phyloP scores from a whole-genome alignment of 2,888 invertebrate genomes.

The Sthenelais limicola region DNA sequence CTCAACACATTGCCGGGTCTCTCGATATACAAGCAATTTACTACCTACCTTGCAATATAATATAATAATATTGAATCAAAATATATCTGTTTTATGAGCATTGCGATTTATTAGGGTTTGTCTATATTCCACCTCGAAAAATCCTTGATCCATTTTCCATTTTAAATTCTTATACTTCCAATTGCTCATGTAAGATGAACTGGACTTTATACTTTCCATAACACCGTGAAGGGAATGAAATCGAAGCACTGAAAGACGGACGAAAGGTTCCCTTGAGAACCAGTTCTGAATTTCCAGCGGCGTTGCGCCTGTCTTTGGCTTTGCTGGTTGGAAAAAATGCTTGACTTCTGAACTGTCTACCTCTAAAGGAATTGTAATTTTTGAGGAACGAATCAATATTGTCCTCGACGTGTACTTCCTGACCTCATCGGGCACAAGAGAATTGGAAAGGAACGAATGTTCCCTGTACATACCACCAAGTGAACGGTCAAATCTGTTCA shows the following conservation, averaged over 20 bases:
- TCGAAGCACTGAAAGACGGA: background rate
- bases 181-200: no score
- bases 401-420: background rate
- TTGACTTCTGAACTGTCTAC: background rate
- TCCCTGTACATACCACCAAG: constrained; percentile 27
- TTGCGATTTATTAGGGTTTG: no score
- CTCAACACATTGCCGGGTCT: no score
- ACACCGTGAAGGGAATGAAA: constrained; percentile 36
- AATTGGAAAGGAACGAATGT: constrained; percentile 24
- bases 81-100: no score
- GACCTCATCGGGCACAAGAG: constrained; percentile 8
- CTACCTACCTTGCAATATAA: no score
- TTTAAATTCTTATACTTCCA: no score
- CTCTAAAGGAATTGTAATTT: background rate
- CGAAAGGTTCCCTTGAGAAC: background rate
- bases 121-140: no score
- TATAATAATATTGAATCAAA: no score
- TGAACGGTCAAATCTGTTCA: constrained; percentile 7
- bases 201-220: constrained; percentile 48
- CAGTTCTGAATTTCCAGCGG: constrained; percentile 6
- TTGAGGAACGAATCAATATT: constrained; percentile 5
- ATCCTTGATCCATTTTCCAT: no score
- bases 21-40: no score
- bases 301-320: constrained; percentile 1
- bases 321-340: background rate